These are phyloP conservation scores for Stegodyphus mimosarum DNA, from an alignment of 1,140 invertebrate species.

Conservation along the genomic window DNA sequence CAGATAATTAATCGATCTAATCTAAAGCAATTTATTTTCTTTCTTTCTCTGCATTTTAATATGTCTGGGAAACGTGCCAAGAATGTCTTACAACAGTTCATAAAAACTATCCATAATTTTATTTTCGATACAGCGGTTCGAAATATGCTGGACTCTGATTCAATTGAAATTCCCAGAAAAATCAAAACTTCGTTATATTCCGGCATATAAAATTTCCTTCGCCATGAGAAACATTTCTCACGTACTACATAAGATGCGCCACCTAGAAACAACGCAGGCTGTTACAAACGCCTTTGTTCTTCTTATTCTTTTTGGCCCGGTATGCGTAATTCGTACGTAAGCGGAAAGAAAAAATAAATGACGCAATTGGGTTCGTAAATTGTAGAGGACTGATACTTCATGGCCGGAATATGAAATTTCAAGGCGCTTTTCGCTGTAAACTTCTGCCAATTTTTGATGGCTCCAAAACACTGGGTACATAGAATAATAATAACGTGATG, in stretches of 20 bases:
- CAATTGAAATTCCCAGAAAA: conserved; percentile 31
- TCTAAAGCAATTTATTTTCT: no score
- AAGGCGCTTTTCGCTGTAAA: neutral
- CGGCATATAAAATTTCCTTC: neutral
- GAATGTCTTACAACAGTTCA: no score
- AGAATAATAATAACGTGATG: conserved; percentile 35
- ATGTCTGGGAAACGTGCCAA: no score
- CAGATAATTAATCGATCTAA: no score
- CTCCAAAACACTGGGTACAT: neutral
- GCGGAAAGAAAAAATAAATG: conserved; percentile 11
- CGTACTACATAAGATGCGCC: conserved; percentile 27
- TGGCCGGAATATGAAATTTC: conserved; percentile 28
- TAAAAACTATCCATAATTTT: no score
- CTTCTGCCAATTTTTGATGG: conserved; percentile 43
- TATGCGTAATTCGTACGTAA: conserved; percentile 37
- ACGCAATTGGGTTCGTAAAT: conserved; percentile 21
- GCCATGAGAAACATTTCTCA: conserved; percentile 49
- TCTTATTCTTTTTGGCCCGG: no score
- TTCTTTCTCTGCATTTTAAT: no score
- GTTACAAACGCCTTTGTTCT: neutral
- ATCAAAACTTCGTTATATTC: conserved; percentile 50
- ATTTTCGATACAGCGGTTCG: no score
- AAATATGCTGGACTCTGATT: neutral
- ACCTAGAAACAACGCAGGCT: neutral
- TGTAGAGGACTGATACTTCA: conserved; percentile 15